A percentile compares a stretch with the other conserved stretches of the same genome.
phyloP scores from a whole-genome alignment of 2,888 invertebrate genomes.

The Zonitis immaculata region DNA sequence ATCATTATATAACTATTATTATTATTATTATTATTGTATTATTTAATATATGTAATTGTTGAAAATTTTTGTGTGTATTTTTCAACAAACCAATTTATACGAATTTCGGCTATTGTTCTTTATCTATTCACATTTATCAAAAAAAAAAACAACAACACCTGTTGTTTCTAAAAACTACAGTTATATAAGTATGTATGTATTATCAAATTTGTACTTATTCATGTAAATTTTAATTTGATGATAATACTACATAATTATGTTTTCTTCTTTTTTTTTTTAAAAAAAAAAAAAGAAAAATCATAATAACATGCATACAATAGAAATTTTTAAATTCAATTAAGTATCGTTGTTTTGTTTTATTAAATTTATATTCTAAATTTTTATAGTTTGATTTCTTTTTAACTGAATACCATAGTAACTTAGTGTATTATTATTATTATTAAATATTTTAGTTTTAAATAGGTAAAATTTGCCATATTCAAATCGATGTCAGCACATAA shows the following conservation, averaged over 20 bases:
- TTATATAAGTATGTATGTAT: constrained; percentile 22
- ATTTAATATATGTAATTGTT: constrained; percentile 7
- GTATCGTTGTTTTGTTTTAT: constrained; percentile 27
- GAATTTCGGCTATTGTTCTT: constrained; percentile 18
- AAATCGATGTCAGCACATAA: constrained; percentile 33
- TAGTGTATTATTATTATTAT: background rate
- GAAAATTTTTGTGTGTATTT: constrained; percentile 17
- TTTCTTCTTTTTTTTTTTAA: background rate
- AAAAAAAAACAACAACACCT: constrained; percentile 26
- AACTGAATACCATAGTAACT: constrained; percentile 26
- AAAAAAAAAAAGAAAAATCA: constrained; percentile 27
- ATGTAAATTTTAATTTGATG: constrained; percentile 23
- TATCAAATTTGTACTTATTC: constrained; percentile 39
- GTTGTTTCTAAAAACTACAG: constrained; percentile 15
- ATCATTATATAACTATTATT: constrained; percentile 6
- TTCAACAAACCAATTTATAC: constrained; percentile 24
- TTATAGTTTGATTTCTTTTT: background rate
- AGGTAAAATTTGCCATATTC: constrained; percentile 1
- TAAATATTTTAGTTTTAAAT: background rate
- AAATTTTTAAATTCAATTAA: constrained; percentile 24
- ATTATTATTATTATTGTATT: constrained; percentile 10
- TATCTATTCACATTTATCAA: constrained; percentile 31
- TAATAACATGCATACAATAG: constrained; percentile 34
- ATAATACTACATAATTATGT: constrained; percentile 28
- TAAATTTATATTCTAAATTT: constrained; percentile 22